Conservation (phyloP, 92 coral and sea anemone genomes). For the Micromussa lordhowensis region DNA sequence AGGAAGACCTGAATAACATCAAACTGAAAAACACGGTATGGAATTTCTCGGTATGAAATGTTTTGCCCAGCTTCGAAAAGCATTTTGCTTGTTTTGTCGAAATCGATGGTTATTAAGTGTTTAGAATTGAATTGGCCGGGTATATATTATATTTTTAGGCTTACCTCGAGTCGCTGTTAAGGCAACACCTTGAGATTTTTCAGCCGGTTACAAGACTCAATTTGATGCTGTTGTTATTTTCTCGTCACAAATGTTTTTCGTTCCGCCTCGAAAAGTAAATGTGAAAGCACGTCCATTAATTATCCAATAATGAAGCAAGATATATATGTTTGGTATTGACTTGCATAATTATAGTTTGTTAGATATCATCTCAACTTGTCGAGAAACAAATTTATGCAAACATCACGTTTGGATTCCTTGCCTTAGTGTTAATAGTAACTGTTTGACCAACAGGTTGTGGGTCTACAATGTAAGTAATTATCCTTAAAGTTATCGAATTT, state of each 20-base stretch:
- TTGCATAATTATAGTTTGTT: neutral
- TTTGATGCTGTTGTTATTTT: slow-evolving; percentile 1
- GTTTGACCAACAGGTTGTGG: neutral
- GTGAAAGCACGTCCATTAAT: slow-evolving; percentile 10
- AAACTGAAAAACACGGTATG: neutral
- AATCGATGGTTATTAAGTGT: neutral
- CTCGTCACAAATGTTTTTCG: neutral
- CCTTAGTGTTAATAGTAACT: neutral
- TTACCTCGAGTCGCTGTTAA: neutral
- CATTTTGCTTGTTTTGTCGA: neutral
- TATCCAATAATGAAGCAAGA: slow-evolving; percentile 1
- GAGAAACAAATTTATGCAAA: neutral
- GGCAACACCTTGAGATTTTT: neutral
- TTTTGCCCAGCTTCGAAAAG: neutral
- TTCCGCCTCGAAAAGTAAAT: neutral
- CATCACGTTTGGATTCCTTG: neutral
- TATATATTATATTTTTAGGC: neutral
- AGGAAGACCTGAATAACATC: neutral
- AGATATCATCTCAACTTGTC: slow-evolving; percentile 1
- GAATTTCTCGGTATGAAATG: neutral
- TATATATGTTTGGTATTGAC: neutral
- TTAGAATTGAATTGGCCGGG: neutral
- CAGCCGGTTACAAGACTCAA: neutral
- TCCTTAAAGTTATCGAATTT: neutral
- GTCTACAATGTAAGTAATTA: neutral